A percentile compares a stretch with the other conserved stretches of the same genome.
Evolutionary conservation across 2,797 vertebrate species (phyloP).

Genomic region (Emys orbicularis): DNA sequence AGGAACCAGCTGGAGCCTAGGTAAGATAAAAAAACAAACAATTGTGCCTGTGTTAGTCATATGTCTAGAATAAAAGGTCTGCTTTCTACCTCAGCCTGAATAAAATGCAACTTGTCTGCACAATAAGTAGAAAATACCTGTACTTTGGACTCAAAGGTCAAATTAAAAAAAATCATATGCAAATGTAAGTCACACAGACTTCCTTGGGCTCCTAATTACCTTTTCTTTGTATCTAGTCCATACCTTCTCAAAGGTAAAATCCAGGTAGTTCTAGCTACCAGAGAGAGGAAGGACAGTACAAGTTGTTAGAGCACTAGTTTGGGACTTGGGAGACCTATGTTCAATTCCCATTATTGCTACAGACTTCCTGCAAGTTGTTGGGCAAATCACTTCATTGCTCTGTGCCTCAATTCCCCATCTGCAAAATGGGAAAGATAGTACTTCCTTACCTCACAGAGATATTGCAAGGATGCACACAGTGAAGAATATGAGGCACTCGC

Average conservation of each 20-base stretch:
- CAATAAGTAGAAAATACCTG: background rate
- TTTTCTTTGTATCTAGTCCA: background rate
- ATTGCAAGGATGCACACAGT: background rate
- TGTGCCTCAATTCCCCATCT: background rate
- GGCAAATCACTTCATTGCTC: background rate
- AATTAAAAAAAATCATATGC: background rate
- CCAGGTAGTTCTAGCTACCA: accelerated
- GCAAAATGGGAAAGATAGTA: background rate
- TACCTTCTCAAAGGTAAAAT: background rate
- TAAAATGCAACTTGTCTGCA: background rate
- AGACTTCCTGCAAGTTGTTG: background rate
- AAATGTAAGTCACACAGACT: background rate
- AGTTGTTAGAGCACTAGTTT: background rate
- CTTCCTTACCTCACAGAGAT: background rate
- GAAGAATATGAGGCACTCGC: background rate
- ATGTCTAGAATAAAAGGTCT: slow-evolving; percentile 26
- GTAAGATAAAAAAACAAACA: slow-evolving; percentile 32
- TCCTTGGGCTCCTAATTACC: background rate
- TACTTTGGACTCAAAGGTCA: slow-evolving; percentile 17
- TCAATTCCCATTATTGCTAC: background rate
- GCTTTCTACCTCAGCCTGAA: slow-evolving; percentile 13
- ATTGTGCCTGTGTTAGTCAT: slow-evolving; percentile 11
- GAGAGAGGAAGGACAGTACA: background rate
- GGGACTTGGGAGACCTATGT: accelerated
- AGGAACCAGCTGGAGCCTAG: slow-evolving; percentile 60